Percentiles rank a stretch among this genome's conserved stretches.
Evolutionary conservation across 2,888 invertebrate species (phyloP).

Genomic region (Agrotis clavis): DNA sequence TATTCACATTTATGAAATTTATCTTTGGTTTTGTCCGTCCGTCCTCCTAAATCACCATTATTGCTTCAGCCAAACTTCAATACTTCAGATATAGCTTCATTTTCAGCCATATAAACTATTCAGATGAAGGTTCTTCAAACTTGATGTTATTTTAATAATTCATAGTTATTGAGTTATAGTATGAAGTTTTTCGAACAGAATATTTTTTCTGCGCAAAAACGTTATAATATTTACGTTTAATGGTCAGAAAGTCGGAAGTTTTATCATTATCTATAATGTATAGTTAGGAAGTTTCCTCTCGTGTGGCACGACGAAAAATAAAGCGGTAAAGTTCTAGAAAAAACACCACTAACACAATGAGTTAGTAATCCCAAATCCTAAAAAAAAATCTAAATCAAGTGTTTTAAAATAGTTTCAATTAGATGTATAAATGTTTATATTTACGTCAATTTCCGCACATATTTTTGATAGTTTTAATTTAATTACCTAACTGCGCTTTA

Average conservation of each 20-base stretch:
- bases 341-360: neutral
- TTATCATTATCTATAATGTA: slow-evolving; percentile 32
- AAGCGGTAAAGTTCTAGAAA: neutral
- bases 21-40: too few relatives aligned
- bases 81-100: neutral
- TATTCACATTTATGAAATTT: too few relatives aligned
- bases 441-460: too few relatives aligned
- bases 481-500: too few relatives aligned
- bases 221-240: slow-evolving; percentile 43
- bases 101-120: neutral
- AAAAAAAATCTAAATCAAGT: neutral
- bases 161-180: neutral
- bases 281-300: slow-evolving; percentile 15
- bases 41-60: neutral
- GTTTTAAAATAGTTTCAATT: neutral
- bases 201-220: slow-evolving; percentile 11
- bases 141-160: neutral
- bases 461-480: too few relatives aligned
- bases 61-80: neutral
- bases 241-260: slow-evolving; percentile 39
- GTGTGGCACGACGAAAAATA: slow-evolving; percentile 13
- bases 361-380: too few relatives aligned
- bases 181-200: neutral
- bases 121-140: neutral
- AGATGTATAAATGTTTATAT: neutral